Evolutionary conservation across 2,113 vertebrate genomes (phyloP).

Genomic region (Gallinago undulata): DNA sequence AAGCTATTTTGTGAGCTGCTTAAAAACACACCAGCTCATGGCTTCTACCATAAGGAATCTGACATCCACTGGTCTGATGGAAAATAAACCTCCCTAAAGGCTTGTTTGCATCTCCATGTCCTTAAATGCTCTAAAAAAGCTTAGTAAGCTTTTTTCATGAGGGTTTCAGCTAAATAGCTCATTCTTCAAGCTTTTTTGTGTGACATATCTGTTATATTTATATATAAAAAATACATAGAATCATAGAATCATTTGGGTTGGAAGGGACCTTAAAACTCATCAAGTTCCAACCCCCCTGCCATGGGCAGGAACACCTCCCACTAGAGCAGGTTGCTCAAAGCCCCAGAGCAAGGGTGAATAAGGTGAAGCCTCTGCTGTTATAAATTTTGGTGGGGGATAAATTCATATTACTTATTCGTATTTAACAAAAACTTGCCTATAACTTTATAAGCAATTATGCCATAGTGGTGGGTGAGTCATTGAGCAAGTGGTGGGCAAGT

Average conservation of each 20-base stretch:
- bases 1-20: background rate
- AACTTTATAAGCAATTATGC: background rate
- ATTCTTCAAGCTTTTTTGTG: background rate
- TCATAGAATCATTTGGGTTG: too few relatives aligned
- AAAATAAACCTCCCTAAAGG: background rate
- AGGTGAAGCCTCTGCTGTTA: background rate
- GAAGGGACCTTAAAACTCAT: too few relatives aligned
- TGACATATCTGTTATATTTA: background rate
- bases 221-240: too few relatives aligned
- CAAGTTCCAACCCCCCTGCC: too few relatives aligned
- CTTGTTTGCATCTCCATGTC: background rate
- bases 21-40: background rate
- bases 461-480: background rate
- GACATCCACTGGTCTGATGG: background rate
- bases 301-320: too few relatives aligned
- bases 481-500: background rate
- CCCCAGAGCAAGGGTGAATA: background rate
- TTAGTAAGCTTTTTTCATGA: background rate
- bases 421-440: background rate
- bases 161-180: background rate
- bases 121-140: background rate
- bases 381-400: background rate
- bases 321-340: too few relatives aligned
- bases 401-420: background rate
- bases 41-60: background rate